Evolutionary conservation across 2,888 invertebrate genomes (phyloP), one percentile per base, ranked within the genome.

Genomic region (Philonicus albiceps): DNA sequence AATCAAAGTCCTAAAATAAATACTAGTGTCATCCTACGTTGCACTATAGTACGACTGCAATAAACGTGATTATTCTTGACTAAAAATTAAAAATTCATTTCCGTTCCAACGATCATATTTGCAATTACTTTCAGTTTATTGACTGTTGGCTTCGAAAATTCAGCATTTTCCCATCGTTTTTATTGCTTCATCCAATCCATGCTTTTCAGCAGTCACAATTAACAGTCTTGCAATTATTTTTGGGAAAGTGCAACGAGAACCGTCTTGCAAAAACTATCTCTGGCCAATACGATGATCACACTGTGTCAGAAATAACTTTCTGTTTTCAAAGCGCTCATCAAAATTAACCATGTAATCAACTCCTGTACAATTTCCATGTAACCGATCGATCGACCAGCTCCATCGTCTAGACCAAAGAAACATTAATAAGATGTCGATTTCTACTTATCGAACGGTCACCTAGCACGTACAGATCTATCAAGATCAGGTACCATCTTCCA

Each of bases 291-390:
- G 40, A 13, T 8, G 40, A 40, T 76, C 76, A 19, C 22, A 19
- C 22, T 40, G 19, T 13, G 13, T 76, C 40, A 76, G 34, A 76
- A 37, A 76, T 76, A 76, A 76, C 76, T 76, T 76, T 76, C 22
- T 22, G 37, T 76, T 76, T 76, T 22, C 76, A 37, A 31, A 75
- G 43, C 22, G 2, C 40, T 22, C 40, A 1, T 76, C 40, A 76
- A 76, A 76, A 76, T 40, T 75, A 31, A 75, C 75, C 75, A 75
- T 75, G 40, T 76, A 76, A 76, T 76, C 76, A 40, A 37, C 34
- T 22, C 22, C 76, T 76, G 76, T 37, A 8, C 37, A 22, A 76
- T 40, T 37, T 37, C 37, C 40, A 76, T 40, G 40, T 37, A 76
- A 76, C 76, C 37, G 22, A 43, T 43, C 31, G 27, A 64, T 64